These are phyloP conservation scores for Falco cherrug DNA, from an alignment of 2,797 vertebrate species.

Conservation along the genomic window DNA sequence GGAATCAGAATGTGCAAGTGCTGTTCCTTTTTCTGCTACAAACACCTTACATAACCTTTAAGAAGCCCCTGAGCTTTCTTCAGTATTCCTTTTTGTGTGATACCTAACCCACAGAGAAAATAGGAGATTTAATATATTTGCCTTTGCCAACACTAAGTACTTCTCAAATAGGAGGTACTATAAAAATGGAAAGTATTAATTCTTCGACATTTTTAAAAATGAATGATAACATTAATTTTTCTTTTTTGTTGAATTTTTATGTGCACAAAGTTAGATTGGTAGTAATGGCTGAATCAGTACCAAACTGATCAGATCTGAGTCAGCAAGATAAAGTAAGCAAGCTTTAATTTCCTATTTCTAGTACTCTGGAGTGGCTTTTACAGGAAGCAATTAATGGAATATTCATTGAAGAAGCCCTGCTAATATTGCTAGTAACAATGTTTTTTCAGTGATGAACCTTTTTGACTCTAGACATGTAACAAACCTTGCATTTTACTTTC, in stretches of 20 bases:
- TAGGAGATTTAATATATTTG: neutral
- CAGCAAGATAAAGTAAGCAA: neutral
- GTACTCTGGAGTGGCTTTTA: neutral
- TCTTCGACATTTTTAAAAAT: neutral
- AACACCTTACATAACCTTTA: neutral
- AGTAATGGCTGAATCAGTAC: neutral
- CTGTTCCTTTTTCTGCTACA: neutral
- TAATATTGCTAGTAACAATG: neutral
- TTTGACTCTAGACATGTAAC: neutral
- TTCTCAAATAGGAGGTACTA: neutral
- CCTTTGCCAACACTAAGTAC: neutral
- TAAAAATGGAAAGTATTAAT: neutral
- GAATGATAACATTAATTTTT: neutral
- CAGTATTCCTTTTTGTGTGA: neutral
- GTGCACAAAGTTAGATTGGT: neutral
- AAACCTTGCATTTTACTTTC: conserved; percentile 47
- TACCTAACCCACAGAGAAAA: neutral
- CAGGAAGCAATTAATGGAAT: neutral
- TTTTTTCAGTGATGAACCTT: conserved; percentile 2
- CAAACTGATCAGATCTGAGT: neutral
- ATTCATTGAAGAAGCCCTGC: neutral
- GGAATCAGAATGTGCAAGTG: neutral
- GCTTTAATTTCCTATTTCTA: neutral
- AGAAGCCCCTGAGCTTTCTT: neutral
- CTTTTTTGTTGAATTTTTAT: neutral